Evolutionary conservation across 2,888 invertebrate species (phyloP).

Genomic region (Lithophane ornitopus): DNA sequence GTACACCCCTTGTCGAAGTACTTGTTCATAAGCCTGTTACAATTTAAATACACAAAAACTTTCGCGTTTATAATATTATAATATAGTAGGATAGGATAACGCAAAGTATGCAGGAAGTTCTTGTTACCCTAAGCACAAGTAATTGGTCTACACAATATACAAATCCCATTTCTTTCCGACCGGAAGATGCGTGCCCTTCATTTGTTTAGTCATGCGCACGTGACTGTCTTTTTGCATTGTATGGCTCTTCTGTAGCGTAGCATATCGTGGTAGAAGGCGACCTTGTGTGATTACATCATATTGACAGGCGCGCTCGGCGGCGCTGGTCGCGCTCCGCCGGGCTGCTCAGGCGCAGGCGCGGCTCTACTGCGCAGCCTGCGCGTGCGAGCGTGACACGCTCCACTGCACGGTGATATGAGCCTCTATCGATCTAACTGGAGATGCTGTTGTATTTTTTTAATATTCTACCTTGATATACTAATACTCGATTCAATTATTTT

Average conservation of each 20-base stretch:
- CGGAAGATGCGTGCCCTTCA: slow-evolving; percentile 40
- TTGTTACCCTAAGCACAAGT: neutral
- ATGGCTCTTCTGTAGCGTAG: slow-evolving; percentile 56
- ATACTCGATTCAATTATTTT: neutral
- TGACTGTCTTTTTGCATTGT: slow-evolving; percentile 14
- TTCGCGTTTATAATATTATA: no score
- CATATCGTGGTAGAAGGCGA: slow-evolving; percentile 64
- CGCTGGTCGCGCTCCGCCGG: slow-evolving; percentile 69
- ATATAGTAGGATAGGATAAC: no score
- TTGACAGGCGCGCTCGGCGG: slow-evolving; percentile 68
- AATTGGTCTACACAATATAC: neutral
- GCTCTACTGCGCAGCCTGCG: slow-evolving; percentile 53
- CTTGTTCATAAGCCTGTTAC: no score
- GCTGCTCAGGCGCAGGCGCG: slow-evolving; percentile 56
- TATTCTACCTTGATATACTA: neutral
- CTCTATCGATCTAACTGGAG: slow-evolving; percentile 17
- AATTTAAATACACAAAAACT: neutral
- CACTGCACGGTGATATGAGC: slow-evolving; percentile 24
- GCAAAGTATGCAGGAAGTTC: neutral
- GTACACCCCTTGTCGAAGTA: no score
- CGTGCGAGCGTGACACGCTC: slow-evolving; percentile 35
- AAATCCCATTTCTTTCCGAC: slow-evolving; percentile 16
- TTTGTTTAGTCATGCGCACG: slow-evolving; percentile 27
- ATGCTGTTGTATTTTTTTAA: neutral
- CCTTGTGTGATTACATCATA: slow-evolving; percentile 79